phyloP scores from a whole-genome alignment of 1,140 invertebrate genomes.

The Diprion similis region DNA sequence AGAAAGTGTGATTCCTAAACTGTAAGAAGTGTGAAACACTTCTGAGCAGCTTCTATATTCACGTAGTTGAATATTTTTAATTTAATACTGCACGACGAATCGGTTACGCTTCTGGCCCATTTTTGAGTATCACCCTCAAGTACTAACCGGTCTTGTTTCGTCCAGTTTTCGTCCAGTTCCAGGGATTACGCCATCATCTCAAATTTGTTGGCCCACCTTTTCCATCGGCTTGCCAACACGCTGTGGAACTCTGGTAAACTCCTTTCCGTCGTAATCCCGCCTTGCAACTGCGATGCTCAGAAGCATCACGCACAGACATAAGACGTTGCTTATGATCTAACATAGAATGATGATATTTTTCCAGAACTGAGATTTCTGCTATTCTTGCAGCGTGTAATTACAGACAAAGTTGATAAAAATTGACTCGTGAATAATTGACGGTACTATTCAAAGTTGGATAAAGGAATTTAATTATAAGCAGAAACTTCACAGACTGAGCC shows the following conservation, averaged over 20 bases:
- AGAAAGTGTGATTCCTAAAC: too few relatives aligned
- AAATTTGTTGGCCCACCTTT: slow-evolving; percentile 7
- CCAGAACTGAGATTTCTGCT: neutral
- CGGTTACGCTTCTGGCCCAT: neutral
- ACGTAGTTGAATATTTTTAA: too few relatives aligned
- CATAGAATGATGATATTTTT: neutral
- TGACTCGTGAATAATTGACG: too few relatives aligned
- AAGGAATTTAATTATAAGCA: too few relatives aligned
- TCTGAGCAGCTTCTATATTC: too few relatives aligned
- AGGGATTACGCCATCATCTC: neutral
- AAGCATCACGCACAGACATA: neutral
- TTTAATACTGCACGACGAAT: too few relatives aligned
- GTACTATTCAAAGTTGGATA: too few relatives aligned
- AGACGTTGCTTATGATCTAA: neutral
- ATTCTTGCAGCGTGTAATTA: neutral
- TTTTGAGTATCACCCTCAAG: neutral
- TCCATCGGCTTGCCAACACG: slow-evolving; percentile 1
- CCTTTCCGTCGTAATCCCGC: neutral
- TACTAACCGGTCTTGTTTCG: neutral
- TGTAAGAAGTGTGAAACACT: too few relatives aligned
- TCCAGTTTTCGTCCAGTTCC: neutral
- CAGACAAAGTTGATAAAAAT: too few relatives aligned
- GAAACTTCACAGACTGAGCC: too few relatives aligned
- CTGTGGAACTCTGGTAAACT: neutral
- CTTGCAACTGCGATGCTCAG: neutral